Evolutionary conservation across 2,888 invertebrate genomes (phyloP), one percentile per base, ranked within the genome.

Genomic region (Cephus pygmeus): DNA sequence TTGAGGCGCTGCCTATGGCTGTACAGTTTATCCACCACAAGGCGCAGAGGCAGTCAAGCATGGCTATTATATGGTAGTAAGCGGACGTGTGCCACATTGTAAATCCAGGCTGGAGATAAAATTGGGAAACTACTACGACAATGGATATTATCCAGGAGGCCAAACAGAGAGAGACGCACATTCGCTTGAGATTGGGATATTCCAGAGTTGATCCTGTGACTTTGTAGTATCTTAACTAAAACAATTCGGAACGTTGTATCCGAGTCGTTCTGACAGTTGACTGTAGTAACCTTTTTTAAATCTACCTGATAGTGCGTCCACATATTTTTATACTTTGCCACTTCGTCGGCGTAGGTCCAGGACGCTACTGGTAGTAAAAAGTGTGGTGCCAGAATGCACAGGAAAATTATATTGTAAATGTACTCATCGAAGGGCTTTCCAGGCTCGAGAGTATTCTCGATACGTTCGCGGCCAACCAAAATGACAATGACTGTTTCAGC

Each of bases 241-340:
- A 56, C 23, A 56, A 23, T 56, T 56, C 9, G 15, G 23, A 56
- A 9, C 93, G 77, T 77, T 69, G 79, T 77, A 73, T 12, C 4
- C 1, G 40, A 73, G 23, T 73, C 34, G 23, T 34, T 34, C 33
- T 11, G 23, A 56, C 12, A 56, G 34, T 23, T 12, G 31, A 56
- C 34, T 1, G 15, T 31, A 31, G 6, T 23, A 75, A 40, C 4
- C n/a, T 1, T 35, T 12, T 34, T n/a, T 34, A 34, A 40, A 75
- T 23, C 1, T 87, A 95, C 94, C 92, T 95, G 95, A 91, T 95
- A 95, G 89, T 94, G 94, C 0, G 95, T 95, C 95, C 95, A 96
- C 95, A 96, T 95, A 85, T 96, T 95, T 90, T 95, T 96, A 84
- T 95, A 96, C 83, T 94, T 94, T 0, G 95, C 95, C 36, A 95